Evolutionary conservation across 2,113 vertebrate genomes (phyloP), one percentile per base, ranked within the genome.

Genomic region (Benitochromis conjunctus): DNA sequence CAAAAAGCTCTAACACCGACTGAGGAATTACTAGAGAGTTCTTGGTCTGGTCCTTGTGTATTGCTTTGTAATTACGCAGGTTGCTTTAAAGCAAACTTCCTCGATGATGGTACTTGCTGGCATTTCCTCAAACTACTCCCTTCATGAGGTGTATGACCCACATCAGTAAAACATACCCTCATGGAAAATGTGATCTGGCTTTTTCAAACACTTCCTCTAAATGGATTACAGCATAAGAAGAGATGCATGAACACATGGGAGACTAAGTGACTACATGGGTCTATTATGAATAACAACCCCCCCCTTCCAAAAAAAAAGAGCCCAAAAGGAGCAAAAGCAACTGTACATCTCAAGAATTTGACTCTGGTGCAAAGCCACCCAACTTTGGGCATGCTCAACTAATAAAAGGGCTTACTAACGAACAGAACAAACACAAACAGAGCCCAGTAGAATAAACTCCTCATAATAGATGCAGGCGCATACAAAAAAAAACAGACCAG

Each of bases 361-460:
- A 29, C 16, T 60, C 24, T 53, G 18, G 21, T 43, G 18, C 21
- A 71, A 64, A 41, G 26, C 11, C 21, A 64, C 46, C 6, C 9
- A 55, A 31, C 13, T 36, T 24, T 26, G 51, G 46, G 48, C 62
- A 84, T 16, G 55, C 81, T 78, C 69, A 54, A 79, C 71, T 64
- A 58, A 58, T 83, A 80, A 89, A 80, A 26, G 60, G 29, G 38
- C 53, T 83, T 86, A 85, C 5, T 79, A 84, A 89, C 82, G 57
- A 66, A 29, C 69, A 66, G 77, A 85, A 60, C 71, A 89, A 91
- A 92, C 62, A 86, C 18, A 79, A 84, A 81, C 91, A 89, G 29
- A 24, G 36, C 51, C 53, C 86, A 86, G 91, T 94, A 84, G 92
- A 93, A 92, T 92, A 92, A 93, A 93, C 82, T 84, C 56, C 53